These are phyloP conservation scores for Daboia siamensis DNA, from an alignment of 2,113 vertebrate genomes.

Conservation along the genomic window DNA sequence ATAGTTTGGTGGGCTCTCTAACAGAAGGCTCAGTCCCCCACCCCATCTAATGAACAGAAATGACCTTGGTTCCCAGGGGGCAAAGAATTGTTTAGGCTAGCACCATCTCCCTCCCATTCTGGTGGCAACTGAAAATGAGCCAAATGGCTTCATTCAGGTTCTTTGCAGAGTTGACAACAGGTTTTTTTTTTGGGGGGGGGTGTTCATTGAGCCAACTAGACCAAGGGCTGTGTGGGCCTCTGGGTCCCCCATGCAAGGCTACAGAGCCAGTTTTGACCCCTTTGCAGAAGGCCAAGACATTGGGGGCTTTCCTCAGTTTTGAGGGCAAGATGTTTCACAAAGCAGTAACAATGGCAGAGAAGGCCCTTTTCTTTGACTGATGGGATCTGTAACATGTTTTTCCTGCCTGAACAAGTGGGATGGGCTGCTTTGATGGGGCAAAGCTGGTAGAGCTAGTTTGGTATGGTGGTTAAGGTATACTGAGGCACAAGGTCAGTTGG, in stretches of 20 bases:
- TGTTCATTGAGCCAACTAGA: neutral
- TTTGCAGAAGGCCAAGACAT: neutral
- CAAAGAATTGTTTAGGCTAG: no score
- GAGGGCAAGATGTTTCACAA: neutral
- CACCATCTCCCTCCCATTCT: no score
- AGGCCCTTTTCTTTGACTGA: neutral
- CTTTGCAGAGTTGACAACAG: no score
- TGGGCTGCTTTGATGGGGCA: no score
- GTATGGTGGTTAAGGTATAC: neutral
- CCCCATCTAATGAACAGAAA: no score
- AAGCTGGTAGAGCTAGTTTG: neutral
- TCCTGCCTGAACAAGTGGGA: neutral
- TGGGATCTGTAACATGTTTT: neutral
- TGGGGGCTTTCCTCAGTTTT: neutral
- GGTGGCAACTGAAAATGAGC: no score
- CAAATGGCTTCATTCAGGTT: no score
- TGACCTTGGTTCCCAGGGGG: no score
- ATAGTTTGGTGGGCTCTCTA: no score
- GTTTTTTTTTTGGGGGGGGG: no score
- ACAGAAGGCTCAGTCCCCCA: no score
- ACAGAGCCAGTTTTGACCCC: neutral
- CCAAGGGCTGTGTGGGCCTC: neutral
- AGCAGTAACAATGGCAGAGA: neutral
- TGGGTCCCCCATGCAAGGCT: neutral
- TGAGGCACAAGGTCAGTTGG: neutral